Base-by-base conservation (phyloP, 2,113 vertebrate species). In the Hiodon tergisus region DNA sequence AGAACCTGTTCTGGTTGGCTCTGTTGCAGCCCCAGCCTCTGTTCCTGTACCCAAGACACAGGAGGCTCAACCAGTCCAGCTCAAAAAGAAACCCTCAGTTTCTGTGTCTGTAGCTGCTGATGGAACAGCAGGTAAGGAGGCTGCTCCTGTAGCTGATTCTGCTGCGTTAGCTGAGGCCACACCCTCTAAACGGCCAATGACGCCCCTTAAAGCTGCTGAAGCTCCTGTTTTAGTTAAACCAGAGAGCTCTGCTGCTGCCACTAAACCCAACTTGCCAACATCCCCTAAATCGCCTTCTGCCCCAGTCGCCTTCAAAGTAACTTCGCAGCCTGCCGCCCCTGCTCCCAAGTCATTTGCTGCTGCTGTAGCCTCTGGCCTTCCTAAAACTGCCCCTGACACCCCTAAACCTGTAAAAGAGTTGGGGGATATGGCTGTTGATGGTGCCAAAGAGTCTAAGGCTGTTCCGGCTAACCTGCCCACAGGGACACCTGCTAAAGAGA, bases 271-370 rank as follows among this genome's bases (percentile, higher is more conserved):
- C 7, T 50, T 54, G 46, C 67, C 80, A 5, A 14, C 72, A 17
- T 67, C 67, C 48, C 4, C 77, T 55, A 88, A 88, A 76, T 68
- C 76, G 81, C 52, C 79, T 70, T 59, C 76, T 16, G 57, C 81
- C 5, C 85, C 85, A 53, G 17, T 81, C 69, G 83, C 85, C 67
- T 86, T 89, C 77, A 87, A 87, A 85, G 83, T 88, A 72, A 86
- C 82, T 14, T 80, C 89, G 55, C 88, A 86, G 61, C 67, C 90
- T 79, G 83, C 86, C 67, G 81, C 83, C 7, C 84, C 84, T 67
- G 80, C 87, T 67, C 88, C 90, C 11, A 77, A 89, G 63, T 90
- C 87, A 52, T 91, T 87, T 83, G 77, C 6, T 54, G 78, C 83
- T 74, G 54, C 85, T 53, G 58, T 91, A 75, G 76, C 85, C 31